Evolutionary conservation across 2,888 invertebrate genomes (phyloP).

Genomic region (Folsomia candida): DNA sequence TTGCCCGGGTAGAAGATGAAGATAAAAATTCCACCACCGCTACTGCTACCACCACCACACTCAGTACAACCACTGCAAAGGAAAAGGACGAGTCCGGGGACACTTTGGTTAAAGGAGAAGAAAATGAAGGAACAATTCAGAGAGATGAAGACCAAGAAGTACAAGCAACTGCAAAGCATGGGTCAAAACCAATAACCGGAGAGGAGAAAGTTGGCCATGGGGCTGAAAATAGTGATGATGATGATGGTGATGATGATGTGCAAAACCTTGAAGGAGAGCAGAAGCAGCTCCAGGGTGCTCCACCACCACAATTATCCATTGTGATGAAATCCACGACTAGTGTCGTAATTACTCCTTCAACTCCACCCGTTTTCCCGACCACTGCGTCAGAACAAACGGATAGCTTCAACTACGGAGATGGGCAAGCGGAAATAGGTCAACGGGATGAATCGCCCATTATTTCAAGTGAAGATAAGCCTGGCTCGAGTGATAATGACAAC

Average conservation of each 20-base stretch:
- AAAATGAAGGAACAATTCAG: background rate
- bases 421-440: constrained; percentile 11
- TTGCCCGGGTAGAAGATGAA: constrained; percentile 2
- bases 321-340: constrained; percentile 8
- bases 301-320: background rate
- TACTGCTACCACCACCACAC: background rate
- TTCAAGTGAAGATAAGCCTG: constrained; percentile 18
- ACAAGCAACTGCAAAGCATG: background rate
- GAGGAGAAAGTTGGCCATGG: background rate
- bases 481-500: constrained; percentile 28
- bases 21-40: constrained; percentile 6
- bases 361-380: constrained; percentile 26
- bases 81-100: background rate
- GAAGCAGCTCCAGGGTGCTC: background rate
- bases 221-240: constrained; percentile 11
- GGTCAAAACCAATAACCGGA: too few species aligned
- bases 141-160: background rate
- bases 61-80: background rate
- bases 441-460: constrained; percentile 21
- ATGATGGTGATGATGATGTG: background rate
- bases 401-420: constrained; percentile 18
- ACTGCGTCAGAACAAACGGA: constrained; percentile 14
- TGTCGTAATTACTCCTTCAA: constrained; percentile 39
- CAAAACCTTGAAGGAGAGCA: constrained; percentile 1
- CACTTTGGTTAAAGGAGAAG: background rate